A percentile compares a stretch with the other conserved stretches of the same genome.
Evolutionary conservation across 1,140 invertebrate genomes (phyloP).

Genomic region (Psilanteris sp.): DNA sequence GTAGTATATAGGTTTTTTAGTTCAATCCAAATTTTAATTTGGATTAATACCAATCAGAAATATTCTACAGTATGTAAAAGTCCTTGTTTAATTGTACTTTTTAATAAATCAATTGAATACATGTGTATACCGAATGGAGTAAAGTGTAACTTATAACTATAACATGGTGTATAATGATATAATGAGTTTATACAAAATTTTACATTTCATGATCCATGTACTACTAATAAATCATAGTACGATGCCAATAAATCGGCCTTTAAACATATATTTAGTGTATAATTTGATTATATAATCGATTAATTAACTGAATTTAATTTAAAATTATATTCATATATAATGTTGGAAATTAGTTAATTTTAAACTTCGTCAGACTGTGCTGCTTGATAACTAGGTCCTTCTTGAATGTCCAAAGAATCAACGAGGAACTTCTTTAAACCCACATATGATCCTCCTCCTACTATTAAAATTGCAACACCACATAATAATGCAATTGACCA

Average conservation of each 20-base stretch:
- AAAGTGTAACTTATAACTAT: conserved; percentile 38
- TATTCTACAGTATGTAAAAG: too few relatives aligned
- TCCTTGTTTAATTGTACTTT: conserved; percentile 29
- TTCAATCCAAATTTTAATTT: too few relatives aligned
- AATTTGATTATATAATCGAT: too few relatives aligned
- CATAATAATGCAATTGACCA: conserved; percentile 86
- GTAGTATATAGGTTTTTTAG: too few relatives aligned
- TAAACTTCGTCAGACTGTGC: conserved; percentile 73
- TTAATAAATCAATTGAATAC: conserved; percentile 22
- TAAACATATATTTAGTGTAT: too few relatives aligned
- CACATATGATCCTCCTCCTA: conserved; percentile 84
- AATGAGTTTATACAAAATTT: conserved; percentile 52
- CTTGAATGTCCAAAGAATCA: conserved; percentile 66
- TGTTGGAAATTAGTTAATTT: conserved; percentile 39
- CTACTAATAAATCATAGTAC: conserved; percentile 19
- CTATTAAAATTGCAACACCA: conserved; percentile 83
- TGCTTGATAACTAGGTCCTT: conserved; percentile 71
- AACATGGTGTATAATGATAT: conserved; percentile 35
- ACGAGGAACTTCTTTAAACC: conserved; percentile 84
- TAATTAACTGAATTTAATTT: too few relatives aligned
- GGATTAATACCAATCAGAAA: too few relatives aligned
- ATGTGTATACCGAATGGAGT: conserved; percentile 29
- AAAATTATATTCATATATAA: too few relatives aligned
- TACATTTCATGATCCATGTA: conserved; percentile 37
- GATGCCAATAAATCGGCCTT: conserved; percentile 35